Evolutionary conservation across 1,140 invertebrate species (phyloP).

Genomic region (Nylanderia fulva): DNA sequence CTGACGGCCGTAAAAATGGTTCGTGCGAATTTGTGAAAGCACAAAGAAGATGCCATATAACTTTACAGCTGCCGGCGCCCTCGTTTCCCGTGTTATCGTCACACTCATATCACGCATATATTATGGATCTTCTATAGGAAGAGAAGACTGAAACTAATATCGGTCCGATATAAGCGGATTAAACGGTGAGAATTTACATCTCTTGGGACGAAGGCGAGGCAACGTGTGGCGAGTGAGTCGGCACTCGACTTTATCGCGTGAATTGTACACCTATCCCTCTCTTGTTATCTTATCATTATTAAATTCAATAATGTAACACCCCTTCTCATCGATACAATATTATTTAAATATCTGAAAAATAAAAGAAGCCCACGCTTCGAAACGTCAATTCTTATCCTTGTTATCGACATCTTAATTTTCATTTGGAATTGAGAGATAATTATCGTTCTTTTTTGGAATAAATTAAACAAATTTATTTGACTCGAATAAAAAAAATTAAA

Average conservation of each 20-base stretch:
- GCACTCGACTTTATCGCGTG: background rate
- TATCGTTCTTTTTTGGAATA: too few species aligned
- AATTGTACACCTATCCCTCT: background rate
- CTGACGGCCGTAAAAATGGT: slow-evolving; percentile 72
- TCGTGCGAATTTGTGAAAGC: slow-evolving; percentile 72
- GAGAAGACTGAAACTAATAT: slow-evolving; percentile 31
- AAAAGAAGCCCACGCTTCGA: background rate
- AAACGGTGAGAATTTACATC: slow-evolving; percentile 48
- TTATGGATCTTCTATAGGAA: slow-evolving; percentile 46
- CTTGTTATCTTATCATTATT: background rate
- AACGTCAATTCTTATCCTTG: background rate
- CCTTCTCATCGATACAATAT: background rate
- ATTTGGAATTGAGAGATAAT: background rate
- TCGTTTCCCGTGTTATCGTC: slow-evolving; percentile 73
- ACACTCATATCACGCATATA: slow-evolving; percentile 57
- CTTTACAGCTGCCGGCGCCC: slow-evolving; percentile 79
- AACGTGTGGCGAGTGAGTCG: background rate
- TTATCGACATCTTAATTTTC: background rate
- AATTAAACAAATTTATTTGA: too few species aligned
- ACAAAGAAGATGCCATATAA: slow-evolving; percentile 76
- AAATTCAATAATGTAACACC: background rate
- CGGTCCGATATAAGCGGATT: slow-evolving; percentile 47
- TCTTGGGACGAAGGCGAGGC: slow-evolving; percentile 3
- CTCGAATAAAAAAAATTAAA: background rate
- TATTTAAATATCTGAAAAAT: background rate